phyloP scores from a whole-genome alignment of 2,113 vertebrate species.

The Promerops cafer region DNA sequence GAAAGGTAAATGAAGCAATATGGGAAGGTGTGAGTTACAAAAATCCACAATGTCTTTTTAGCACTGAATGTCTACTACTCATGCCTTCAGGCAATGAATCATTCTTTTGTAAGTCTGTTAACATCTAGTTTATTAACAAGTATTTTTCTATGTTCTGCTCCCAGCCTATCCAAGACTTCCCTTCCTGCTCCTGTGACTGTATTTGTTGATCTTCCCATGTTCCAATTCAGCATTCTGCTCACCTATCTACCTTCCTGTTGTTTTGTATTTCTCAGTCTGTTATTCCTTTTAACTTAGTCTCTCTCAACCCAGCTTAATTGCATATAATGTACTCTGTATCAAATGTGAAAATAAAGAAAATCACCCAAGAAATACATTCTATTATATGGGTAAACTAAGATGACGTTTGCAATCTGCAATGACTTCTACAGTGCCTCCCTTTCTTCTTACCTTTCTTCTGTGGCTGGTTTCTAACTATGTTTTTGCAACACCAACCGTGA shows the following conservation, averaged over 20 bases:
- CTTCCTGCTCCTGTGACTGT: neutral
- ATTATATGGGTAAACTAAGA: neutral
- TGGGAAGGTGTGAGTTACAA: neutral
- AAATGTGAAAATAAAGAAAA: neutral
- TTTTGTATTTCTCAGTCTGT: neutral
- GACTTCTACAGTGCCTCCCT: neutral
- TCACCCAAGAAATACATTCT: neutral
- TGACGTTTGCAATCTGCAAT: neutral
- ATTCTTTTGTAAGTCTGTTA: neutral
- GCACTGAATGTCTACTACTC: neutral
- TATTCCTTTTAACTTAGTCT: neutral
- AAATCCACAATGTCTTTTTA: neutral
- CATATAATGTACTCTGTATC: neutral
- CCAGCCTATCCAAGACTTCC: neutral
- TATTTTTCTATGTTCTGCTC: neutral
- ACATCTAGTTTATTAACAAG: neutral
- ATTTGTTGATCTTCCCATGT: neutral
- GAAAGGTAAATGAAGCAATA: neutral
- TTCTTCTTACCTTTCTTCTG: neutral
- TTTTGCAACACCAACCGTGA: neutral
- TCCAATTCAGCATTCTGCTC: neutral
- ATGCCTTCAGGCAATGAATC: neutral
- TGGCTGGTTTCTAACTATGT: neutral
- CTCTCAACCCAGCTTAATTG: neutral
- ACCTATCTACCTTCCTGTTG: neutral